A percentile compares a stretch with the other conserved stretches of the same genome.
Conservation (phyloP, 2,797 vertebrate species). For the Tolypeutes matacus region DNA sequence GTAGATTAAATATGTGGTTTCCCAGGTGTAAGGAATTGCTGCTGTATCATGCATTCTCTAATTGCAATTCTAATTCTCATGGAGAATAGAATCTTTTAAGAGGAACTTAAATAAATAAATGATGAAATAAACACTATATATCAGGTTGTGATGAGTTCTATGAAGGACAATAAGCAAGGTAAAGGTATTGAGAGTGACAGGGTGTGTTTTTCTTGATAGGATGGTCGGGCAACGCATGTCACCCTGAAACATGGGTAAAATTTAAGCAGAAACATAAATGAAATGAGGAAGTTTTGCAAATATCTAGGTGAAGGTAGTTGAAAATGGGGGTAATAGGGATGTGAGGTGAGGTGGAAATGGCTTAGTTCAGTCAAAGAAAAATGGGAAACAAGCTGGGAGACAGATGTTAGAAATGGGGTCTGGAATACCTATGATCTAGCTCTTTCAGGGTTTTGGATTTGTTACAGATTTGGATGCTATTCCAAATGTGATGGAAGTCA, state of each 20-base stretch:
- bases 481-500: neutral
- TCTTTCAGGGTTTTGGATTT: neutral
- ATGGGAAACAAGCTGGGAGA: neutral
- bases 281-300: neutral
- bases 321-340: neutral
- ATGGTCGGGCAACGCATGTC: neutral
- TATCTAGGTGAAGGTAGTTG: neutral
- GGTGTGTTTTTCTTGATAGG: neutral
- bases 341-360: neutral
- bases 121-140: neutral
- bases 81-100: neutral
- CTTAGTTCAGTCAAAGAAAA: neutral
- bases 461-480: neutral
- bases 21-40: neutral
- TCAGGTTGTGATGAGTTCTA: neutral
- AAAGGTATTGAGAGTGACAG: neutral
- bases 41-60: neutral
- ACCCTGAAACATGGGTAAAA: neutral
- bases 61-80: neutral
- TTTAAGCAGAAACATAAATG: neutral
- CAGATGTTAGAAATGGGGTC: neutral
- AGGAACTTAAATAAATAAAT: neutral
- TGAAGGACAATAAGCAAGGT: neutral
- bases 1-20: neutral
- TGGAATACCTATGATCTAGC: too few relatives aligned